Base-by-base conservation (phyloP, 2,888 invertebrate genomes). In the Peribatodes rhomboidaria region DNA sequence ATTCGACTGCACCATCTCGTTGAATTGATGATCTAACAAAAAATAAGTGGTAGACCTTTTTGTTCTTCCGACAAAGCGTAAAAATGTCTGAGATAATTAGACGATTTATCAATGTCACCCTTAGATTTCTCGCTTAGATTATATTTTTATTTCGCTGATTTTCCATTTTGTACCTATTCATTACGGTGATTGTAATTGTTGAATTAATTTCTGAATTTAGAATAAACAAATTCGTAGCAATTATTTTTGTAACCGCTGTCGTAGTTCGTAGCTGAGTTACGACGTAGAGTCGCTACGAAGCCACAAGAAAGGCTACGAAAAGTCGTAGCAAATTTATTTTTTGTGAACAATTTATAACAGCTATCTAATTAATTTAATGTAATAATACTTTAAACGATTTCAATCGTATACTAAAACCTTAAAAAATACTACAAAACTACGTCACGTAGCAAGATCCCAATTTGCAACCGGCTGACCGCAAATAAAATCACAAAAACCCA, bases 21-120 rank as follows among this genome's bases (percentile, higher is more conserved):
- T 42, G 58, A 65, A 73, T 68, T 74, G 64, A 72, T 70, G 68
- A 69, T 63, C 64, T 62, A 42, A 63, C 67, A 68, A 73, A 70
- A 71, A 68, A 62, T 71, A 65, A 65, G 60, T 60, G 65, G 60
- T 56, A 56, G 60, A 69, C 72, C 68, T 68, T 68, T 72, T 67
- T 64, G 49, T 65, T 18, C 56, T 60, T 60, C 55, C 67, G 58
- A 67, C 67, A 77, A 73, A 68, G 72, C 80, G 78, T 72, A 75
- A 79, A 80, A 81, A 78, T 76, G 80, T 79, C 72, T 66, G 74
- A 74, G 78, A 79, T 81, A 81, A 80, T 79, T 79, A 81, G 74
- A 75, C 73, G 71, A 81, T 82, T 78, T 67, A 76, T 81, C 82
- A 79, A 72, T 81, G 80, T 81, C 81, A 73, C 73, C 70, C 46